Conservation (phyloP, 2,888 invertebrate genomes). For the Pelosia muscerda region DNA sequence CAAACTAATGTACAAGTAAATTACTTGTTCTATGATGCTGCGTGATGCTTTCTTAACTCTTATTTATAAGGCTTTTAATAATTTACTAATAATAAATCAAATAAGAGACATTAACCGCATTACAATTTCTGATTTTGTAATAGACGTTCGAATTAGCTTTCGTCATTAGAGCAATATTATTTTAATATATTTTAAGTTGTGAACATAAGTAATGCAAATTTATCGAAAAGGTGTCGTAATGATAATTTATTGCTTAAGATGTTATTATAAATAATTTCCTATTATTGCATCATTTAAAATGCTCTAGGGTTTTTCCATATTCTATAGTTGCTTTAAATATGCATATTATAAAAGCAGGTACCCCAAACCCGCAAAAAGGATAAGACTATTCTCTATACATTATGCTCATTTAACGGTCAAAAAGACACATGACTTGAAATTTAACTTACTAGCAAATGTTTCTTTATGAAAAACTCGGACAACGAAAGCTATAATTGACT, state of each 20-base stretch:
- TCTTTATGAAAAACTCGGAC: no score
- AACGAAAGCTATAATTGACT: no score
- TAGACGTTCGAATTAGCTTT: slow-evolving; percentile 37
- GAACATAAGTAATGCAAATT: slow-evolving; percentile 18
- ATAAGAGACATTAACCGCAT: slow-evolving; percentile 36
- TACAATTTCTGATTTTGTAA: slow-evolving; percentile 42
- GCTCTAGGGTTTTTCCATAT: slow-evolving; percentile 7
- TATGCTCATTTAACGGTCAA: no score
- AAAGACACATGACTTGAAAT: no score
- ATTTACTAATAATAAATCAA: slow-evolving; percentile 41
- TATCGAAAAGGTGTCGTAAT: slow-evolving; percentile 9
- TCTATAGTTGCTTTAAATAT: neutral
- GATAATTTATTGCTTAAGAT: slow-evolving; percentile 18
- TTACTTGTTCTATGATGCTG: slow-evolving; percentile 54
- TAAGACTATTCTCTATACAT: no score
- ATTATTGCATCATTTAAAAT: slow-evolving; percentile 6
- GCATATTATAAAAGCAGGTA: neutral
- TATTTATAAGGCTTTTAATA: slow-evolving; percentile 47
- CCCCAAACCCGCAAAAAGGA: neutral
- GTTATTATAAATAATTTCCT: no score
- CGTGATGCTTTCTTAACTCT: slow-evolving; percentile 52
- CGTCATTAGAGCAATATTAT: slow-evolving; percentile 24
- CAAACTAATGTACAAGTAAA: slow-evolving; percentile 57
- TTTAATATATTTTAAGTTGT: slow-evolving; percentile 13
- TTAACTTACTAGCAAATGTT: no score